These are phyloP conservation scores for Suricata suricatta DNA, from an alignment of 2,113 vertebrate species.

Conservation along the genomic window DNA sequence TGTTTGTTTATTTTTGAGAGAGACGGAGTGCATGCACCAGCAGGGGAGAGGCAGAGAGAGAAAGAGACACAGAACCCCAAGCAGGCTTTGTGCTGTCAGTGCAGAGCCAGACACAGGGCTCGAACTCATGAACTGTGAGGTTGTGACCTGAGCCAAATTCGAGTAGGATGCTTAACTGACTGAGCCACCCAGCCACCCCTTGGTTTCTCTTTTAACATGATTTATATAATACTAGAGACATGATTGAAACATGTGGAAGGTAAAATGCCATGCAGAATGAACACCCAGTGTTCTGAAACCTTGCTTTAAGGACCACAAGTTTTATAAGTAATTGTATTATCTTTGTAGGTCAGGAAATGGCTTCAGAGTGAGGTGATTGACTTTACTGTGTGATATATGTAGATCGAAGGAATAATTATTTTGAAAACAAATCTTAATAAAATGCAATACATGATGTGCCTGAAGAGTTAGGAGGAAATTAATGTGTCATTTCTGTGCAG, in stretches of 20 bases:
- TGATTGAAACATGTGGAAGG: conserved; percentile 10
- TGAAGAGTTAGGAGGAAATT: not conserved
- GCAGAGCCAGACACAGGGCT: too few relatives aligned
- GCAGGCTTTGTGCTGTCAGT: too few relatives aligned
- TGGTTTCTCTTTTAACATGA: conserved; percentile 51
- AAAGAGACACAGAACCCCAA: too few relatives aligned
- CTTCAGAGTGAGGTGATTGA: conserved; percentile 22
- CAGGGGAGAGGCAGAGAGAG: too few relatives aligned
- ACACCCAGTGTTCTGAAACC: not conserved
- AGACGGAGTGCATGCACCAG: too few relatives aligned
- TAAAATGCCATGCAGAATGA: not conserved
- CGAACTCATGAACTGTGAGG: too few relatives aligned
- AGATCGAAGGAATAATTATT: conserved; percentile 10
- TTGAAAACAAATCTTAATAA: conserved; percentile 44
- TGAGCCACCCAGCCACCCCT: not conserved
- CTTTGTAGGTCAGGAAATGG: not conserved
- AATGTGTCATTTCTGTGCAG: conserved; percentile 26
- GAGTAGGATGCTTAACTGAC: too few relatives aligned
- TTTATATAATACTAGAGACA: conserved; percentile 3
- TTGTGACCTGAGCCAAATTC: too few relatives aligned
- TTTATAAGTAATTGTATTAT: conserved; percentile 22
- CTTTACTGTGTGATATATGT: not conserved
- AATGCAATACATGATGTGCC: not conserved
- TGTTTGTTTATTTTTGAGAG: not conserved
- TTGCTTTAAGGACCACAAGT: conserved; percentile 23